A percentile compares a stretch with the other conserved stretches of the same genome.
These are phyloP conservation scores for Venturia canescens DNA, from an alignment of 1,140 invertebrate genomes.

Conservation along the genomic window DNA sequence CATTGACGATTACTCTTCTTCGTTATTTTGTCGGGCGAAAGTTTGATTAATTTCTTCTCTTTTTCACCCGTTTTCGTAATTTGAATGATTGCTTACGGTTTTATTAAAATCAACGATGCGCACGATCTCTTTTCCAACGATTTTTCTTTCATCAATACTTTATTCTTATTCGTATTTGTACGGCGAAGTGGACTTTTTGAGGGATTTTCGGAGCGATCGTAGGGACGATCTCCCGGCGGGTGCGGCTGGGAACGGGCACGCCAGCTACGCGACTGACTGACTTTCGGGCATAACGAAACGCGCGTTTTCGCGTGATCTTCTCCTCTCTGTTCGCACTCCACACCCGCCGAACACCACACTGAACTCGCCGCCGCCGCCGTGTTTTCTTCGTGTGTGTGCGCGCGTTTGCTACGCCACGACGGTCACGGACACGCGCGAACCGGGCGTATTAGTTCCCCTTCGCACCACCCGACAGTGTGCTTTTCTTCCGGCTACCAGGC, in stretches of 20 bases:
- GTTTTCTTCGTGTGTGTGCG: neutral
- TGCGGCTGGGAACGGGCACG: slow-evolving; percentile 37
- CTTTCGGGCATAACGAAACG: slow-evolving; percentile 46
- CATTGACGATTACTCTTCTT: slow-evolving; percentile 7
- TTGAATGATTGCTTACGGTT: neutral
- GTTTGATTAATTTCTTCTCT: neutral
- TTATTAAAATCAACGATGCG: neutral
- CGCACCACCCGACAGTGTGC: too few relatives aligned
- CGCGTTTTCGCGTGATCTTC: slow-evolving; percentile 12
- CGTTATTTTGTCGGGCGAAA: neutral
- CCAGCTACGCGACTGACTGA: slow-evolving; percentile 53
- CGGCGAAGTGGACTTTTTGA: neutral
- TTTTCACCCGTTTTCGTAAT: neutral
- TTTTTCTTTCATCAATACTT: slow-evolving; percentile 15
- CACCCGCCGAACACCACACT: slow-evolving; percentile 5
- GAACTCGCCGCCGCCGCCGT: neutral
- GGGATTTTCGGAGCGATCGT: slow-evolving; percentile 15
- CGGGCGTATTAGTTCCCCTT: neutral
- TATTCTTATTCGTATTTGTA: neutral
- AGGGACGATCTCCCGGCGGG: slow-evolving; percentile 51
- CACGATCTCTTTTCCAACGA: neutral
- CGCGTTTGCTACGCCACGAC: neutral
- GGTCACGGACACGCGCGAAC: slow-evolving; percentile 14
- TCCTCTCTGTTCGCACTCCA: slow-evolving; percentile 23
- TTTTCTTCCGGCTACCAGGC: neutral